Percentiles rank a stretch among this genome's conserved stretches.
Conservation (phyloP, 2,888 invertebrate genomes). For the Iphiclides podalirius region DNA sequence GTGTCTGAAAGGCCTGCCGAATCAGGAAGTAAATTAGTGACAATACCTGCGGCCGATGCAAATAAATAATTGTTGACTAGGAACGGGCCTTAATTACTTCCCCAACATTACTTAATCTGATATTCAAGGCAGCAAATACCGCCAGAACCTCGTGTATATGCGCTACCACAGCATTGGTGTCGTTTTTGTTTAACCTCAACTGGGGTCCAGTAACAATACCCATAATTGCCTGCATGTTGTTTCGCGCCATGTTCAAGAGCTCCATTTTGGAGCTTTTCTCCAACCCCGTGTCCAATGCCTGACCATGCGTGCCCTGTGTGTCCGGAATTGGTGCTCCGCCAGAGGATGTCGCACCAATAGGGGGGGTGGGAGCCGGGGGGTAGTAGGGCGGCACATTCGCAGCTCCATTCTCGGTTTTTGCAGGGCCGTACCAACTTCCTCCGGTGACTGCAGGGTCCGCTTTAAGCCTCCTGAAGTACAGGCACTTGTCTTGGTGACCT, state of each 20-base stretch:
- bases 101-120: not conserved
- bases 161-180: not conserved
- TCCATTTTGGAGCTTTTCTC: too few species aligned
- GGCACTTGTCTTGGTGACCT: too few species aligned
- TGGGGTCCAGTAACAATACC: not conserved
- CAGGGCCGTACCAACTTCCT: not conserved
- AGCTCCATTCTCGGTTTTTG: not conserved
- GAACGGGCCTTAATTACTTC: too few species aligned
- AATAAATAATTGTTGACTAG: too few species aligned
- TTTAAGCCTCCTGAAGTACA: too few species aligned
- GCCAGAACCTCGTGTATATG: not conserved
- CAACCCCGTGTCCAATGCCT: too few species aligned
- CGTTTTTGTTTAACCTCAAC: not conserved
- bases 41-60: too few species aligned
- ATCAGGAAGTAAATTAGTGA: too few species aligned
- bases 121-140: not conserved
- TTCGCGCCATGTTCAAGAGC: not conserved
- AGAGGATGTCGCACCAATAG: not conserved
- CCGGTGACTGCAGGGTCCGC: not conserved
- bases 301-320: too few species aligned
- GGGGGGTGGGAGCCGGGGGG: not conserved
- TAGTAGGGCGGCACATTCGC: not conserved
- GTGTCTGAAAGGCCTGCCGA: too few species aligned
- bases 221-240: not conserved
- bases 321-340: too few species aligned